phyloP scores from a whole-genome alignment of 2,797 vertebrate genomes.

The Xiphophorus birchmanni region DNA sequence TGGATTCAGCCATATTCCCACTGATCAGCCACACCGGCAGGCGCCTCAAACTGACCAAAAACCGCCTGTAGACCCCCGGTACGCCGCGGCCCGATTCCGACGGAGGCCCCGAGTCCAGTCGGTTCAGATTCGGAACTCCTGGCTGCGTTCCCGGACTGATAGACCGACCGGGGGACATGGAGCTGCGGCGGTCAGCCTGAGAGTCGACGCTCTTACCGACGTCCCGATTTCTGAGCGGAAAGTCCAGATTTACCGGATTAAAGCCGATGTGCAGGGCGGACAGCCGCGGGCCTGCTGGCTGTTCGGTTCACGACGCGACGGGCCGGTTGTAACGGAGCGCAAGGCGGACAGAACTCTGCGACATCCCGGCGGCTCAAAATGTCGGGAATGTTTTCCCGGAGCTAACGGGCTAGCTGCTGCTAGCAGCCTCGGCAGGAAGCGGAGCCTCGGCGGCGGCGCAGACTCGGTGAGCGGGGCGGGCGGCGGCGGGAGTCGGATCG shows the following conservation, averaged over 20 bases:
- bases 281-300: conserved; percentile 49
- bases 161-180: conserved; percentile 51
- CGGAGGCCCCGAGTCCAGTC: not conserved
- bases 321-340: conserved; percentile 27
- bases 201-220: conserved; percentile 67
- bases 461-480: conserved; percentile 21
- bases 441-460: conserved; percentile 31
- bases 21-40: conserved; percentile 66
- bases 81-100: not conserved
- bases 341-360: conserved; percentile 6
- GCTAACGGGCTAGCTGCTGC: conserved; percentile 69
- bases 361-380: conserved; percentile 41
- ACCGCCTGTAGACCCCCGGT: not conserved
- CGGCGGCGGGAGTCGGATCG: not conserved
- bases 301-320: conserved; percentile 17
- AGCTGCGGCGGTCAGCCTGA: conserved; percentile 61
- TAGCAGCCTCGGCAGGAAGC: conserved; percentile 58
- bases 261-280: conserved; percentile 60
- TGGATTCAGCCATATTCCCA: conserved; percentile 80
- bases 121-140: conserved; percentile 4
- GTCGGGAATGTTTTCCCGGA: conserved; percentile 73
- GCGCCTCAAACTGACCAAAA: conserved; percentile 24
- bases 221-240: conserved; percentile 65
- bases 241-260: conserved; percentile 78
- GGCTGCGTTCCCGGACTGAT: conserved; percentile 29